Evolutionary conservation across 2,113 vertebrate genomes (phyloP).

Genomic region (Calypte anna): DNA sequence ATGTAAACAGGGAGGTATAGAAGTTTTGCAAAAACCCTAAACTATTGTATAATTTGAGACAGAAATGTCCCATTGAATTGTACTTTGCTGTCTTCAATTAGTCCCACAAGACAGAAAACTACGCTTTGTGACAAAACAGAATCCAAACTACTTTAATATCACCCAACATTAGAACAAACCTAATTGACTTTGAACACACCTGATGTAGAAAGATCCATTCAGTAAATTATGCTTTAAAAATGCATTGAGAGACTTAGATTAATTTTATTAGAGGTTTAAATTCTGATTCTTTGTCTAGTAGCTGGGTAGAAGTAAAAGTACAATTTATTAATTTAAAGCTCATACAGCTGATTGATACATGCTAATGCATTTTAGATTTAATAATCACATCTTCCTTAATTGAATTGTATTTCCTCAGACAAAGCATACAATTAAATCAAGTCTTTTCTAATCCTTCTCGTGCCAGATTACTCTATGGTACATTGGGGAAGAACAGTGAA

Average conservation of each 20-base stretch:
- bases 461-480: conserved; percentile 33
- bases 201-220: background rate
- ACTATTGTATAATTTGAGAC: background rate
- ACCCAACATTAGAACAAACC: background rate
- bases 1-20: background rate
- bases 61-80: background rate
- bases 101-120: background rate
- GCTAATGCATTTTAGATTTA: conserved; percentile 43
- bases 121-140: background rate
- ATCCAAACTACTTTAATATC: background rate
- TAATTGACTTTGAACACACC: background rate
- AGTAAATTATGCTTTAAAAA: conserved; percentile 22
- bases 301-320: conserved; percentile 31
- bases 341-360: conserved; percentile 27
- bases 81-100: background rate
- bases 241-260: background rate
- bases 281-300: conserved; percentile 14
- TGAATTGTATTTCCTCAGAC: conserved; percentile 53
- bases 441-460: conserved; percentile 56
- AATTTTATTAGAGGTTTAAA: conserved; percentile 46
- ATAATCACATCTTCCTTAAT: conserved; percentile 58
- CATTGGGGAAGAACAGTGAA: background rate
- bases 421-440: conserved; percentile 65
- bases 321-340: conserved; percentile 62
- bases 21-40: background rate